Evolutionary conservation across 2,113 vertebrate genomes (phyloP).

Genomic region (Prolemur simus): DNA sequence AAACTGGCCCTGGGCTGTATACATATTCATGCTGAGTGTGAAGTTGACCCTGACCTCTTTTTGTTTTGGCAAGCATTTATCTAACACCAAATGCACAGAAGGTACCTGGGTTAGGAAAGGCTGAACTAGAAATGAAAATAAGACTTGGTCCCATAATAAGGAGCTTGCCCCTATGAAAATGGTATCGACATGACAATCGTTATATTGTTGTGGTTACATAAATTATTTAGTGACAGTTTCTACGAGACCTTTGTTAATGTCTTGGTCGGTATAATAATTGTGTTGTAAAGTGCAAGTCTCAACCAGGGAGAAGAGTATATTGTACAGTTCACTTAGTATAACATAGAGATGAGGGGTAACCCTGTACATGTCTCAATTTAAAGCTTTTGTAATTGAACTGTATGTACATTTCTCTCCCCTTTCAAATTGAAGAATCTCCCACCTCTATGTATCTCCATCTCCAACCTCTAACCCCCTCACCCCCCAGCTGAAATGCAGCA

Average conservation of each 20-base stretch:
- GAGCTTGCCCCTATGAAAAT: background rate
- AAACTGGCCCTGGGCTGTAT: background rate
- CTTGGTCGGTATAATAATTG: background rate
- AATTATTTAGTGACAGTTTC: slow-evolving; percentile 28
- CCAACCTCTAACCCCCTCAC: fast-evolving
- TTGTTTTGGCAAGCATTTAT: background rate
- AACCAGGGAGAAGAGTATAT: background rate
- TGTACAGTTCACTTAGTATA: background rate
- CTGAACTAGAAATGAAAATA: background rate
- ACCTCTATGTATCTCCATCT: no score
- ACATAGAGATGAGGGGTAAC: background rate
- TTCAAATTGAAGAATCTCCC: background rate
- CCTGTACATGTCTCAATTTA: background rate
- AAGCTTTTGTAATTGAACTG: background rate
- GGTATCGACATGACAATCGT: background rate
- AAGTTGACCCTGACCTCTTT: background rate
- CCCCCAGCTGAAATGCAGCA: background rate
- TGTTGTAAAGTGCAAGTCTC: background rate
- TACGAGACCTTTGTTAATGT: background rate
- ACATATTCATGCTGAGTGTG: background rate
- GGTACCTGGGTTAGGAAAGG: background rate
- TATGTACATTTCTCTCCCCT: background rate
- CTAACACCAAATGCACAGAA: background rate
- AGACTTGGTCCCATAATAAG: background rate
- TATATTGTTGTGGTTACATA: background rate